Evolutionary conservation across 2,888 invertebrate species (phyloP).

Genomic region (Melieria crassipennis): DNA sequence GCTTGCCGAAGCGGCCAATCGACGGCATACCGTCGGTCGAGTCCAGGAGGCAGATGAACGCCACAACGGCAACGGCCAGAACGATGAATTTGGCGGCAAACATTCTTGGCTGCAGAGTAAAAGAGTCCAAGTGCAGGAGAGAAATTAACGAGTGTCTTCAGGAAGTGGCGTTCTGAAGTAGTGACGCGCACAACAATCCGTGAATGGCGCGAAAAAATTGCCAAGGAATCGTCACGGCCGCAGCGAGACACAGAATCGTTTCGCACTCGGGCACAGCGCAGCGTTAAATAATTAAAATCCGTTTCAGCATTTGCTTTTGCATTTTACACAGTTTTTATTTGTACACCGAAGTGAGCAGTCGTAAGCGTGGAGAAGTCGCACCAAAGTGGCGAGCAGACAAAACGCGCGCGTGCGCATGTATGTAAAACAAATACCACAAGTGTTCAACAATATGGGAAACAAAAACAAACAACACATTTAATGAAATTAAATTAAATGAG

Average conservation of each 20-base stretch:
- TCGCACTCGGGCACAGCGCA: slow-evolving; percentile 12
- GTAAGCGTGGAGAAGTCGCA: not conserved
- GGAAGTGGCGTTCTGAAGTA: too few relatives aligned
- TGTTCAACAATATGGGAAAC: not conserved
- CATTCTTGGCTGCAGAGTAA: slow-evolving; percentile 36
- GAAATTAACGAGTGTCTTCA: too few relatives aligned
- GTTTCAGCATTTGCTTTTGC: slow-evolving; percentile 10
- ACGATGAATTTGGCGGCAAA: slow-evolving; percentile 45
- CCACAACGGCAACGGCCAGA: slow-evolving; percentile 46
- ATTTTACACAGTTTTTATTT: not conserved
- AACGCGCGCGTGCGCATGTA: slow-evolving; percentile 3
- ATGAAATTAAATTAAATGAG: not conserved
- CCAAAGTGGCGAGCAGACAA: slow-evolving; percentile 18
- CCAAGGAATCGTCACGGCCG: too few relatives aligned
- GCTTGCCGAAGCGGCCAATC: slow-evolving; percentile 59
- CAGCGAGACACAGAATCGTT: not conserved
- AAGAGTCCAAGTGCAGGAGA: not conserved
- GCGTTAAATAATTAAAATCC: slow-evolving; percentile 22
- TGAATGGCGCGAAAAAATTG: too few relatives aligned
- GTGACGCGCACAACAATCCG: too few relatives aligned
- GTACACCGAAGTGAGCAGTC: too few relatives aligned
- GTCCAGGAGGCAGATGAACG: slow-evolving; percentile 46
- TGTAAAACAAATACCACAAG: slow-evolving; percentile 9
- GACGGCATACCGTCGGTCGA: slow-evolving; percentile 54
- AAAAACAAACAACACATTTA: not conserved